phyloP scores from a whole-genome alignment of 2,797 vertebrate genomes.

The Hippoglossus hippoglossus region DNA sequence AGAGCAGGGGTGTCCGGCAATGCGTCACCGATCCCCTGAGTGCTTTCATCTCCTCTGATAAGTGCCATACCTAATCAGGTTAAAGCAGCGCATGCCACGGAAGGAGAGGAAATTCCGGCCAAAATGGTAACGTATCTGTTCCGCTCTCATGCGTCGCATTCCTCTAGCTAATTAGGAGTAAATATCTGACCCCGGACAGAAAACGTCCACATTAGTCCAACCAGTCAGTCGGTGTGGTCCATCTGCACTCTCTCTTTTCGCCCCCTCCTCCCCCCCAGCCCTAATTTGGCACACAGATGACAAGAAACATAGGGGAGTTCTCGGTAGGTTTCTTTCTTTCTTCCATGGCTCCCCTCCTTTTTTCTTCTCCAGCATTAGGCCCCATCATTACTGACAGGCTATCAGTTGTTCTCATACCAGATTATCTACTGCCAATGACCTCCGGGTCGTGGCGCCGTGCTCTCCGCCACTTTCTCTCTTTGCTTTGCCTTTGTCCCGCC shows the following conservation, averaged over 20 bases:
- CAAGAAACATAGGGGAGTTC: slow-evolving; percentile 81
- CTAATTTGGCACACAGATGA: slow-evolving; percentile 82
- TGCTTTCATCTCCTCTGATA: slow-evolving; percentile 86
- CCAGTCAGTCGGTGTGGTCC: slow-evolving; percentile 85
- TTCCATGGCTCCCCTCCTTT: slow-evolving; percentile 49
- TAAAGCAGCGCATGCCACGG: slow-evolving; percentile 83
- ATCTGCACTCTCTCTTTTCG: slow-evolving; percentile 81
- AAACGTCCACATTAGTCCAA: slow-evolving; percentile 82
- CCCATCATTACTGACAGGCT: slow-evolving; percentile 74
- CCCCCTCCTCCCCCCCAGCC: slow-evolving; percentile 43
- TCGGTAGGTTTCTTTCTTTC: slow-evolving; percentile 70
- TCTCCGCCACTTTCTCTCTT: slow-evolving; percentile 72
- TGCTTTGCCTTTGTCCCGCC: slow-evolving; percentile 64
- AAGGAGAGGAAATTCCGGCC: slow-evolving; percentile 85
- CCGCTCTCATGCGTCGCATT: slow-evolving; percentile 86
- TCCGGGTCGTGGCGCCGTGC: slow-evolving; percentile 65
- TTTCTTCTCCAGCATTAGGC: slow-evolving; percentile 69
- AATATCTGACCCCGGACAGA: slow-evolving; percentile 87
- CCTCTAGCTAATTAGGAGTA: slow-evolving; percentile 88
- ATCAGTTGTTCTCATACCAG: slow-evolving; percentile 78
- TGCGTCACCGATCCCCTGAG: slow-evolving; percentile 73
- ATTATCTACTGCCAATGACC: slow-evolving; percentile 79
- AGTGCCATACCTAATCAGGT: slow-evolving; percentile 89
- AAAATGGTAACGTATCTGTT: slow-evolving; percentile 88
- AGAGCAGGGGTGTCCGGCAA: slow-evolving; percentile 73